Evolutionary conservation across 2,888 invertebrate genomes (phyloP), one percentile per base, ranked within the genome.

Genomic region (Diploptera punctata): DNA sequence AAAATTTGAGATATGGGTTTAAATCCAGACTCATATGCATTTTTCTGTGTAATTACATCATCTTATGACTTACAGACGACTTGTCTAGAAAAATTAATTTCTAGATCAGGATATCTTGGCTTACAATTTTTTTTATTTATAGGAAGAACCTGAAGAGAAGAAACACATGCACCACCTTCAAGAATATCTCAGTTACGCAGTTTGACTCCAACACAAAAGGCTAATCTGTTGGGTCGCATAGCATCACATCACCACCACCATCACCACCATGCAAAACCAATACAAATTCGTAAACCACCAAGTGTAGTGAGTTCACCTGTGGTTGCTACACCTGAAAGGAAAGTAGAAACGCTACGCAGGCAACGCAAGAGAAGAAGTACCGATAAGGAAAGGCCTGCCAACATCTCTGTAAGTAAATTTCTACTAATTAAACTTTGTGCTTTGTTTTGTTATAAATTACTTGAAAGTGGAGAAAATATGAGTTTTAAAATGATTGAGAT

Each of bases 351-450:
- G 13, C 82, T 84, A 26, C 81, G 84, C 38, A 79, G 82, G 71
- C 82, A 84, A 57, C 85, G 87, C 77, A 90, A 90, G 78, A 84
- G 90, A 74, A 84, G 89, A 72, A 89, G 88, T 76, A 84, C 86
- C 19, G 90, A 90, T 77, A 89, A 88, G 81, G 82, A 26, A 31
- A 26, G 47, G n/a, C 52, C 57, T 31, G 16, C 19, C 31, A 31
- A 68, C n/a, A n/a, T 57, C 29, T 24, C 29, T 16, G 57, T 57
- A 10, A 57, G 57, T n/a, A n/a, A n/a, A n/a, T n/a, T n/a, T n/a
- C n/a, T n/a, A n/a, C n/a, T n/a, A n/a, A n/a, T n/a, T n/a, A n/a
- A n/a, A n/a, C n/a, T n/a, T n/a, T n/a, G n/a, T n/a, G n/a, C n/a
- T n/a, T n/a, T n/a, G n/a, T n/a, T n/a, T n/a, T n/a, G n/a, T n/a